Percentiles rank a stretch among this genome's conserved stretches.
Evolutionary conservation across 37 sponge, comb jelly and placozoan genomes (phyloP).

Genomic region (Cladorhizidae sp.): DNA sequence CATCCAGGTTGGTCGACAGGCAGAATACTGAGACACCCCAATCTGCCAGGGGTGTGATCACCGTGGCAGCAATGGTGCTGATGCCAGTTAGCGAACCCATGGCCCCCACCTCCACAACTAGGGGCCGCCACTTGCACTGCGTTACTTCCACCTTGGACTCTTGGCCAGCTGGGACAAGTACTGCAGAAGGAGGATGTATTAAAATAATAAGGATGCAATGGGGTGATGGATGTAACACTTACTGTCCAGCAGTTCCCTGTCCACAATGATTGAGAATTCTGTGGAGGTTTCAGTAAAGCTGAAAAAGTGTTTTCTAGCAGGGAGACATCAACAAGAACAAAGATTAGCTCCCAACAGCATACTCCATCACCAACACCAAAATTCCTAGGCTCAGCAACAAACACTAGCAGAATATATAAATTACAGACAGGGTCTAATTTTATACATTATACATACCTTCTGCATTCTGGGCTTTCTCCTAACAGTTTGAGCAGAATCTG

Average conservation of each 20-base stretch:
- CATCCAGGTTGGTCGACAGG: constrained; percentile 69
- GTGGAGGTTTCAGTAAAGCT: constrained; percentile 59
- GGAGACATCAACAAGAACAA: neutral
- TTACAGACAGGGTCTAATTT: too few species aligned
- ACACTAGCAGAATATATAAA: neutral
- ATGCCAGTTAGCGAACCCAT: constrained; percentile 55
- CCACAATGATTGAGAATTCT: constrained; percentile 55
- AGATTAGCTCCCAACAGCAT: neutral
- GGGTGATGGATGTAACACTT: neutral
- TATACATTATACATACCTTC: constrained; percentile 47
- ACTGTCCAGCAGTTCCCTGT: constrained; percentile 48
- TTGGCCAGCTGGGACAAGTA: neutral
- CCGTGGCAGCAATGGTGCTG: constrained; percentile 57
- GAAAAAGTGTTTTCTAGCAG: constrained; percentile 60
- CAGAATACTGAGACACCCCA: constrained; percentile 62
- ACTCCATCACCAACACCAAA: neutral
- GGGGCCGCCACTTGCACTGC: constrained; percentile 47
- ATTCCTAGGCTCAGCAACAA: neutral
- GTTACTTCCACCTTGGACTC: constrained; percentile 1
- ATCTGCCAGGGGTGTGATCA: constrained; percentile 63
- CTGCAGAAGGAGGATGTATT: neutral
- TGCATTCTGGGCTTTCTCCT: constrained; percentile 17
- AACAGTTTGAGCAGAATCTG: constrained; percentile 45
- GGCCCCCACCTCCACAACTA: constrained; percentile 65
- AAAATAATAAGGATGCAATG: too few species aligned